These are phyloP conservation scores for Augiades crinisus DNA, from an alignment of 2,888 invertebrate genomes.

Conservation along the genomic window DNA sequence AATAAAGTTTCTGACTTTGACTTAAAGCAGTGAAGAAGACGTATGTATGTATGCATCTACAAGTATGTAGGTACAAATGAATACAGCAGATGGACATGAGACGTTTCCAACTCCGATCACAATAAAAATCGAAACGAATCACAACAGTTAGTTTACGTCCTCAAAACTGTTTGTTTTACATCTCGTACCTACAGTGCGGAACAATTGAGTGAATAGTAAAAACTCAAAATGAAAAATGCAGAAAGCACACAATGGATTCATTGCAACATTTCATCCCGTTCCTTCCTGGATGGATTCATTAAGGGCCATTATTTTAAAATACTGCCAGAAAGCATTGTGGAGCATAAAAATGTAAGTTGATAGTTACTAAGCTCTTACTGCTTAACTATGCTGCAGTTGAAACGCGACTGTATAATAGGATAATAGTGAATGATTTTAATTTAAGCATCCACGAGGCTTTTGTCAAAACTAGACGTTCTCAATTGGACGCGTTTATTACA, in stretches of 20 bases:
- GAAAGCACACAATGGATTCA: conserved; percentile 9
- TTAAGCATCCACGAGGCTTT: conserved; percentile 3
- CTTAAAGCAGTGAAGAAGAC: too few species aligned
- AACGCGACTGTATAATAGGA: not conserved
- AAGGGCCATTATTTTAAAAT: conserved; percentile 17
- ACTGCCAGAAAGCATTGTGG: conserved; percentile 15
- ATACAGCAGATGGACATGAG: too few species aligned
- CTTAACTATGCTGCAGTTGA: not conserved
- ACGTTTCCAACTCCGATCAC: too few species aligned
- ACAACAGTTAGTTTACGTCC: too few species aligned
- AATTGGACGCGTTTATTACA: too few species aligned
- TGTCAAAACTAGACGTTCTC: too few species aligned
- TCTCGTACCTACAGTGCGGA: not conserved
- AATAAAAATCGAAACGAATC: too few species aligned
- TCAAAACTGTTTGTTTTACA: too few species aligned
- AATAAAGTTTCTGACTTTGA: too few species aligned
- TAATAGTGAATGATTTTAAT: conserved; percentile 8
- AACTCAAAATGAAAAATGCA: conserved; percentile 2
- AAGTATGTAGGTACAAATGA: too few species aligned
- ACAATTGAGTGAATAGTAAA: conserved; percentile 1
- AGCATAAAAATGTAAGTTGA: conserved; percentile 15
- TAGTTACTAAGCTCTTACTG: conserved; percentile 1
- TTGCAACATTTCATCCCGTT: conserved; percentile 13
- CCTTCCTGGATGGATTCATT: conserved; percentile 11
- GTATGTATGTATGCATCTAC: too few species aligned